Evolutionary conservation across 2,888 invertebrate genomes (phyloP).

Genomic region (Dynastes grantii): DNA sequence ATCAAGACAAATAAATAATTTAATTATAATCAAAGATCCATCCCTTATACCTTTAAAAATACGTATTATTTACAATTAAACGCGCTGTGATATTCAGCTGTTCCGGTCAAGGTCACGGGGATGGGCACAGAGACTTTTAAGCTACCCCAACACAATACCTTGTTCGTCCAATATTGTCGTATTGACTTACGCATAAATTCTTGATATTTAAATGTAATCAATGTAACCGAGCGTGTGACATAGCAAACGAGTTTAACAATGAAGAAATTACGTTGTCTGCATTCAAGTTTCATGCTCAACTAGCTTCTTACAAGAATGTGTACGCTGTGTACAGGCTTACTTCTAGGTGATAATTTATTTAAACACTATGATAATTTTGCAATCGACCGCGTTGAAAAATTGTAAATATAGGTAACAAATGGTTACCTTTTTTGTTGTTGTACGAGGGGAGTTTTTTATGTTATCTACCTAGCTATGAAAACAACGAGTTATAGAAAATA

Average conservation of each 20-base stretch:
- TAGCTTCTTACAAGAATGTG: neutral
- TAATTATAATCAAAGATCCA: too few species aligned
- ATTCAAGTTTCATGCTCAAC: slow-evolving; percentile 6
- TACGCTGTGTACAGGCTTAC: neutral
- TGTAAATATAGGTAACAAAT: neutral
- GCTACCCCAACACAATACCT: slow-evolving; percentile 35
- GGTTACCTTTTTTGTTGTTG: neutral
- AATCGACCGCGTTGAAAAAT: neutral
- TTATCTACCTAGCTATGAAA: neutral
- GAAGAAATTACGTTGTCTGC: neutral
- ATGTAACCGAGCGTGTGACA: neutral
- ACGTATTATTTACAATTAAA: neutral
- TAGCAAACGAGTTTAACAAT: neutral
- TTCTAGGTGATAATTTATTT: neutral
- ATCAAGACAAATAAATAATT: too few species aligned
- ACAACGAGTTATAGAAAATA: neutral
- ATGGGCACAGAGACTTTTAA: slow-evolving; percentile 42
- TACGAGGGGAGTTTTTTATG: neutral
- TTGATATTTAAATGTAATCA: slow-evolving; percentile 8
- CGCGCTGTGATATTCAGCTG: slow-evolving; percentile 54
- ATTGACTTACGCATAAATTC: neutral
- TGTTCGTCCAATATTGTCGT: neutral
- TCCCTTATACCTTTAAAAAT: too few species aligned
- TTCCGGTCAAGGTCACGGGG: slow-evolving; percentile 59
- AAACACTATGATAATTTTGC: neutral